phyloP scores from a whole-genome alignment of 2,888 invertebrate species.

The Anorthoa munda region DNA sequence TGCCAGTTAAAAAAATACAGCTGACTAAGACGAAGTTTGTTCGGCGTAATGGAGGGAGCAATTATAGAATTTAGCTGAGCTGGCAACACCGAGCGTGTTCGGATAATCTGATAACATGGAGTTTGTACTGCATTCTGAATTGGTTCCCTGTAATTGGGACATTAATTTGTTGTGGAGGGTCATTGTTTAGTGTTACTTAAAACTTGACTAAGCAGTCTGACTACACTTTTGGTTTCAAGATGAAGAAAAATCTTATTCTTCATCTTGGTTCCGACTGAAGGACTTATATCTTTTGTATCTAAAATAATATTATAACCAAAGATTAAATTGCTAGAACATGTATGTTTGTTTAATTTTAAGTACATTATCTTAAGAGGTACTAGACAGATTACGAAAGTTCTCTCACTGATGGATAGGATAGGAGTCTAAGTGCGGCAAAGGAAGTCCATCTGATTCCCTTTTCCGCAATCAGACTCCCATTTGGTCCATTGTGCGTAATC shows the following conservation, averaged over 20 bases:
- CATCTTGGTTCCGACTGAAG: background rate
- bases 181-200: background rate
- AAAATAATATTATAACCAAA: too few relatives aligned
- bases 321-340: too few relatives aligned
- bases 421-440: too few relatives aligned
- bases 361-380: too few relatives aligned
- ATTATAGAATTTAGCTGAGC: slow-evolving; percentile 75
- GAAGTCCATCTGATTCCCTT: too few relatives aligned
- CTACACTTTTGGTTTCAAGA: background rate
- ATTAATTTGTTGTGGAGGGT: slow-evolving; percentile 13
- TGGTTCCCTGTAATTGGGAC: slow-evolving; percentile 36
- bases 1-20: slow-evolving; percentile 55
- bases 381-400: too few relatives aligned
- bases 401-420: too few relatives aligned
- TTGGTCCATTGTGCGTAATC: too few relatives aligned
- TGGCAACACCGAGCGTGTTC: slow-evolving; percentile 36
- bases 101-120: slow-evolving; percentile 55
- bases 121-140: slow-evolving; percentile 49
- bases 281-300: too few relatives aligned
- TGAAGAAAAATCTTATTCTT: background rate
- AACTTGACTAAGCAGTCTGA: background rate
- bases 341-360: too few relatives aligned
- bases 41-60: slow-evolving; percentile 71
- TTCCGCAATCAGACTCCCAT: too few relatives aligned
- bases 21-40: slow-evolving; percentile 60